These are phyloP conservation scores for Morone chrysops DNA, from an alignment of 2,113 vertebrate species.

Conservation along the genomic window DNA sequence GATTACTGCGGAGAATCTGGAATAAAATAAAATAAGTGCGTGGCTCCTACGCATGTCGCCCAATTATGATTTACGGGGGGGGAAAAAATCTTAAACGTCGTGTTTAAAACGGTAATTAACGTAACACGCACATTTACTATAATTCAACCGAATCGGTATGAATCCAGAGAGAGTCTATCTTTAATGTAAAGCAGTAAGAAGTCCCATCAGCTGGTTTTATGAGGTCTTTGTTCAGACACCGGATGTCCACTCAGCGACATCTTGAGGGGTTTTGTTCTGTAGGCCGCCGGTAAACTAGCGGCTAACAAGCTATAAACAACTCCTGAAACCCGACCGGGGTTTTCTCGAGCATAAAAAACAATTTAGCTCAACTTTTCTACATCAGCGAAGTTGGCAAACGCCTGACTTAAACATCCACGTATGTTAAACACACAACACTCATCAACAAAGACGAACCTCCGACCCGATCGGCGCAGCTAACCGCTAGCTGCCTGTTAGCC, in stretches of 20 bases:
- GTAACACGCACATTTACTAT: too few species aligned
- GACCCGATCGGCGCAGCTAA: slow-evolving; percentile 1
- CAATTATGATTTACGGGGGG: neutral
- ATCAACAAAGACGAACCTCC: neutral
- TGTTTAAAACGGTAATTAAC: neutral
- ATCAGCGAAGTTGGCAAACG: fast-evolving
- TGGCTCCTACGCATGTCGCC: neutral
- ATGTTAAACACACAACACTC: too few species aligned
- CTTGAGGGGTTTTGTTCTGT: slow-evolving; percentile 43
- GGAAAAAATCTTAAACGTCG: neutral
- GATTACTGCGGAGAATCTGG: fast-evolving
- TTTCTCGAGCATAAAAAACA: neutral
- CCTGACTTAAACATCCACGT: fast-evolving
- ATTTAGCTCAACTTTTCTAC: fast-evolving
- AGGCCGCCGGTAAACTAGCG: slow-evolving; percentile 56
- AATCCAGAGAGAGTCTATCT: neutral
- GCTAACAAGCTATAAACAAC: slow-evolving; percentile 42
- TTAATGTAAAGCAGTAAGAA: neutral
- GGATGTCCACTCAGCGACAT: slow-evolving; percentile 71
- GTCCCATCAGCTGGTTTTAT: slow-evolving; percentile 54
- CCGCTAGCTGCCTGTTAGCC: slow-evolving; percentile 26
- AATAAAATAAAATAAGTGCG: neutral
- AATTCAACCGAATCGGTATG: fast-evolving
- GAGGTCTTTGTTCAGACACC: slow-evolving; percentile 78
- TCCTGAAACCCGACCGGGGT: neutral